Evolutionary conservation across 2,797 vertebrate species (phyloP).

Genomic region (Pipistrellus kuhlii): DNA sequence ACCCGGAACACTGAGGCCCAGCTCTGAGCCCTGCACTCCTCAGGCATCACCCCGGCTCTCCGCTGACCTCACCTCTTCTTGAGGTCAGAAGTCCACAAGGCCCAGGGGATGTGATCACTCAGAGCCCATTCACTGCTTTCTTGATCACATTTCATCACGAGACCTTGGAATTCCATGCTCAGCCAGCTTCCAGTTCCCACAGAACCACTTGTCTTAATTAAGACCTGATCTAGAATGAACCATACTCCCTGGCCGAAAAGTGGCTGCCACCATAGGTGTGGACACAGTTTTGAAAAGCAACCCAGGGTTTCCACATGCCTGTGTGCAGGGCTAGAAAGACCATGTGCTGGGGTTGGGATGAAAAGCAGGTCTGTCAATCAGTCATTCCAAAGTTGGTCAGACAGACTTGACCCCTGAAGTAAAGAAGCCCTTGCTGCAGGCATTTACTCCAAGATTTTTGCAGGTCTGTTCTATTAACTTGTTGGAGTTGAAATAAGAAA

Average conservation of each 20-base stretch:
- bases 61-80: background rate
- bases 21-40: background rate
- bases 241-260: background rate
- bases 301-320: background rate
- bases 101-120: background rate
- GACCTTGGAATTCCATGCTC: background rate
- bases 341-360: background rate
- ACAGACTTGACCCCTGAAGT: background rate
- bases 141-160: background rate
- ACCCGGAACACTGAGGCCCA: background rate
- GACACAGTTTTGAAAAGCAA: background rate
- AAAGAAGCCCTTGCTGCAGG: background rate
- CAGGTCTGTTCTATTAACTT: background rate
- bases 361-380: background rate
- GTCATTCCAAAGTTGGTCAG: background rate
- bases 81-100: background rate
- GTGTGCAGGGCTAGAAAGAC: background rate
- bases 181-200: background rate
- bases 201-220: background rate
- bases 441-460: background rate
- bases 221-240: background rate
- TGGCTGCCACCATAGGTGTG: background rate
- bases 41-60: background rate
- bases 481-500: constrained; percentile 3
- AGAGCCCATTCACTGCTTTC: background rate